phyloP scores from a whole-genome alignment of 2,797 vertebrate genomes.

The Dryobates pubescens region DNA sequence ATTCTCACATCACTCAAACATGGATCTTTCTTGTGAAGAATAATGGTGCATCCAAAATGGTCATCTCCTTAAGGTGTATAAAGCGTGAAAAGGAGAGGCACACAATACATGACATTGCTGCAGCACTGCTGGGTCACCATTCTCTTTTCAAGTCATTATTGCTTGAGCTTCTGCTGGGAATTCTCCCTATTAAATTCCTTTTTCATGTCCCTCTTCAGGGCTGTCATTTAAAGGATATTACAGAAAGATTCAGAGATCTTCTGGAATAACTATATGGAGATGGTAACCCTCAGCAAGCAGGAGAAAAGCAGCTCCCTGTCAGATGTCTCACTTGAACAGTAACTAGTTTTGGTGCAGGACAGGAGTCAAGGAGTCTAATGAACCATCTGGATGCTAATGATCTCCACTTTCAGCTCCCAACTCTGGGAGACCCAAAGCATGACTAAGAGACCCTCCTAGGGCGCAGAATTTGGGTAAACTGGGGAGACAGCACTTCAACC shows the following conservation, averaged over 20 bases:
- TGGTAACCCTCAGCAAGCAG: neutral
- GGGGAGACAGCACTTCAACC: neutral
- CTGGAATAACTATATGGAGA: neutral
- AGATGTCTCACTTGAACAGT: neutral
- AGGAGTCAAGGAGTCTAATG: neutral
- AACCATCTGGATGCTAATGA: accelerated
- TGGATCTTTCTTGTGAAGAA: conserved; percentile 43
- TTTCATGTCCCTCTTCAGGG: conserved; percentile 6
- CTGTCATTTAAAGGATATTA: neutral
- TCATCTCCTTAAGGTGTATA: conserved; percentile 43
- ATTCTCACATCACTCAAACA: conserved; percentile 21
- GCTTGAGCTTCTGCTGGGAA: conserved; percentile 44
- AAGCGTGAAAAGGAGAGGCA: conserved; percentile 25
- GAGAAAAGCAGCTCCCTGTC: neutral
- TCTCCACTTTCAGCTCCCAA: neutral
- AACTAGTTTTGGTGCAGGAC: neutral
- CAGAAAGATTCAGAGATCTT: neutral
- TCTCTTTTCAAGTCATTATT: conserved; percentile 38
- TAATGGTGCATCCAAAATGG: neutral
- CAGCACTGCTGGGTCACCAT: conserved; percentile 22
- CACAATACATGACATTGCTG: conserved; percentile 21
- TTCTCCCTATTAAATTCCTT: conserved; percentile 51
- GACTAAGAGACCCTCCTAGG: neutral
- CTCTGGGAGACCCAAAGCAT: neutral
- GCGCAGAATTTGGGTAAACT: neutral